Percentiles rank a stretch among this genome's conserved stretches.
These are phyloP conservation scores for Lamprologus callipterus DNA, from an alignment of 2,113 vertebrate genomes.

Conservation along the genomic window DNA sequence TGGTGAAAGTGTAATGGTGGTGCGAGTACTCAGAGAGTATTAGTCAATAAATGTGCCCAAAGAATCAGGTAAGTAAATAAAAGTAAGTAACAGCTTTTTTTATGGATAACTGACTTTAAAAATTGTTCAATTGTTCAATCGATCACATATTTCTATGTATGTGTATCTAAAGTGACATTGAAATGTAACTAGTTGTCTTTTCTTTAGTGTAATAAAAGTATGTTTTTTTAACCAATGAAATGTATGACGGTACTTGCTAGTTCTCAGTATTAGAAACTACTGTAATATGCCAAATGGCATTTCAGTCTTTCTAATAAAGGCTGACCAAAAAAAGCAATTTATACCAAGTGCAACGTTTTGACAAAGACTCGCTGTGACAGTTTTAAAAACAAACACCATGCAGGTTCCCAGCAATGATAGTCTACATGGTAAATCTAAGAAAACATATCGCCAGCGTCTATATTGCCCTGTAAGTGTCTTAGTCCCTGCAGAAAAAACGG, in stretches of 20 bases:
- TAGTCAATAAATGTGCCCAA: background rate
- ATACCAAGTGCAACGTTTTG: background rate
- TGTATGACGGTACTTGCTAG: background rate
- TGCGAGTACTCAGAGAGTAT: background rate
- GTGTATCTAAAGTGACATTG: background rate
- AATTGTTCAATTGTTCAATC: background rate
- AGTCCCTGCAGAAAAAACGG: background rate
- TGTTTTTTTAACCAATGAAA: background rate
- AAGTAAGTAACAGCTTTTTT: background rate
- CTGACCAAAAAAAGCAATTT: background rate
- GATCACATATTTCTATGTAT: background rate
- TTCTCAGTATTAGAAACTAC: background rate
- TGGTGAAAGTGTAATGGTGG: background rate
- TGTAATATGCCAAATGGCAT: background rate
- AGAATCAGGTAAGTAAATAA: background rate
- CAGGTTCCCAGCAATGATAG: background rate
- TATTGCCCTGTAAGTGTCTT: slow-evolving; percentile 17
- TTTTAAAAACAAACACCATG: background rate
- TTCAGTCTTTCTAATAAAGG: background rate
- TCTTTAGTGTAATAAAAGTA: background rate
- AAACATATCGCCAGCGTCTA: slow-evolving; percentile 3
- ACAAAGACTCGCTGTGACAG: background rate
- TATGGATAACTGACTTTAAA: background rate
- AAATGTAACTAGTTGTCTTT: background rate
- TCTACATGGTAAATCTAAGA: slow-evolving; percentile 1